Evolutionary conservation across 23 tunicate genomes (phyloP).

Genomic region (Trididemnum nubilum): DNA sequence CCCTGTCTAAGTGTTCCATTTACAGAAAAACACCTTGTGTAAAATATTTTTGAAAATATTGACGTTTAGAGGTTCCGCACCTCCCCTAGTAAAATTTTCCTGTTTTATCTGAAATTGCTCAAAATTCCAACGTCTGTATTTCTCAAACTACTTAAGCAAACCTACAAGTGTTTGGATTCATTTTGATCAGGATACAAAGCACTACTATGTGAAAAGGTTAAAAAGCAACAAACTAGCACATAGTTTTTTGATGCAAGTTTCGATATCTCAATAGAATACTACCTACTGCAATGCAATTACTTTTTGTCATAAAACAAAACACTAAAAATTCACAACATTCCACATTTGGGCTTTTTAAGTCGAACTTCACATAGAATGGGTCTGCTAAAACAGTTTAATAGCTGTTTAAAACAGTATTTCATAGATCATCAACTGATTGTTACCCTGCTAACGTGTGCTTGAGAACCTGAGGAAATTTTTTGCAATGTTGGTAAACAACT

Average conservation of each 20-base stretch:
- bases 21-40: slow-evolving; percentile 11
- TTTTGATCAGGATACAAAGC: background rate
- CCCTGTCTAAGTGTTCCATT: background rate
- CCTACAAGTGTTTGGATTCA: background rate
- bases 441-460: background rate
- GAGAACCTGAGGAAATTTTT: background rate
- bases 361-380: background rate
- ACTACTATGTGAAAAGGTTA: background rate
- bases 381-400: background rate
- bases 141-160: background rate
- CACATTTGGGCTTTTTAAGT: background rate
- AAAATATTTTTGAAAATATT: slow-evolving; percentile 12
- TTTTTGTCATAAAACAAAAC: background rate
- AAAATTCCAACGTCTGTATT: background rate
- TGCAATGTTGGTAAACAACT: background rate
- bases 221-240: too few relatives aligned
- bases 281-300: background rate
- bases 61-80: background rate
- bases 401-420: too few relatives aligned
- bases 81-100: background rate
- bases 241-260: too few relatives aligned
- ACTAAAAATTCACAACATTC: too few relatives aligned
- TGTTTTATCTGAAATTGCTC: background rate
- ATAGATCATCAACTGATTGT: background rate
- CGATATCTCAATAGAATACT: background rate